Evolutionary conservation across 2,113 vertebrate genomes (phyloP), one percentile per base, ranked within the genome.

Genomic region (Platichthys flesus): DNA sequence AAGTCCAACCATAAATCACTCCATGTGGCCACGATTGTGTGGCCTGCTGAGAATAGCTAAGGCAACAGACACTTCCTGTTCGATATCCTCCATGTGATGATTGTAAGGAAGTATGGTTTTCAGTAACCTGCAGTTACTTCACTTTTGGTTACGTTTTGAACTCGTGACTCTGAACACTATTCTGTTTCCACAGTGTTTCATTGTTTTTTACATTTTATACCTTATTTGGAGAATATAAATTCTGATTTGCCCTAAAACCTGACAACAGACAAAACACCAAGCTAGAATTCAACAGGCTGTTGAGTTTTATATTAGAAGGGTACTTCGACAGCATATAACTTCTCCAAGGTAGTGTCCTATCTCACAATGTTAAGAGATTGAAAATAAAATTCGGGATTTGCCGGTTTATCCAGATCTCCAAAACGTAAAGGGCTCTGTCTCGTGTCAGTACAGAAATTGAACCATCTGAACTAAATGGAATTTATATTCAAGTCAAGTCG

Each of bases 1-100:
- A 84, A 31, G 73, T 54, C 26, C 47, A 35, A 76, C 23, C 74
- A 31, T 80, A 81, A 89, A 88, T 85, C 78, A 74, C 42, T 37
- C 51, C 54, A 65, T 54, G 52, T 67, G 67, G 67, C 68, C 45
- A 71, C 70, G 79, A 78, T 86, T 83, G 73, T 23, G 73, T 31
- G 31, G 31, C 31, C 31, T 31, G 31, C 31, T 90, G 82, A 76
- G 75, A 68, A 64, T 70, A 55, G 52, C 67, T 13, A 35, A 59
- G 40, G 51, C 31, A 24, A 59, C 47, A 23, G 21, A 21, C 18
- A 28, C 31, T 4, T 56, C 26, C 16, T 57, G 28, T 62, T 31
- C 65, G 23, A 65, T 51, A 31, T 40, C 45, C 70, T 78, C 70
- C 51, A 24, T 68, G n/a, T 60, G 23, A 52, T 21, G 42, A 54